Evolutionary conservation across 2,113 vertebrate genomes (phyloP).

Genomic region (Picathartes gymnocephalus): DNA sequence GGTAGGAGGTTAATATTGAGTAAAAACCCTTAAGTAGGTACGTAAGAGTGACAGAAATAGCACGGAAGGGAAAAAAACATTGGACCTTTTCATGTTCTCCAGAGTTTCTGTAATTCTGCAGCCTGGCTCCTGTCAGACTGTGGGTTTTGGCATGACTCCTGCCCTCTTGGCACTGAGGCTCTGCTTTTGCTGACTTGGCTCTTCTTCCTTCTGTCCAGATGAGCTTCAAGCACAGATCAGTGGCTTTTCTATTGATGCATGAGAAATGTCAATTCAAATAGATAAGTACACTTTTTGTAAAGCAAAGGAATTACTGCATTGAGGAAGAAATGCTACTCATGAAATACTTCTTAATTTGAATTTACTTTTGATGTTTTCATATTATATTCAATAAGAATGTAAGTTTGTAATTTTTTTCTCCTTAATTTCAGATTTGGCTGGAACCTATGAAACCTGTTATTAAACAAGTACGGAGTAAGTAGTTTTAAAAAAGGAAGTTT

Average conservation of each 20-base stretch:
- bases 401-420: slow-evolving; percentile 11
- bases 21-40: not conserved
- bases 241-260: not conserved
- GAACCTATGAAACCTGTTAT: slow-evolving; percentile 87
- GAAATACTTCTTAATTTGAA: not conserved
- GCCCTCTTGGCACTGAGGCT: not conserved
- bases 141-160: not conserved
- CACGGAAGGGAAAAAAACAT: not conserved
- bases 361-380: not conserved
- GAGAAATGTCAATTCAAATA: not conserved
- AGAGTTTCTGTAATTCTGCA: not conserved
- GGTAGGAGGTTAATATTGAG: not conserved
- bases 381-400: not conserved
- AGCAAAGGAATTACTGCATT: not conserved
- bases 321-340: not conserved
- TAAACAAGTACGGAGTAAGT: slow-evolving; percentile 94
- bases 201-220: not conserved
- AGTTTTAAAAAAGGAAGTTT: slow-evolving; percentile 24
- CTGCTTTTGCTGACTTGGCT: not conserved
- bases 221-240: not conserved
- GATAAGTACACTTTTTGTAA: not conserved
- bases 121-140: not conserved
- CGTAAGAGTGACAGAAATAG: not conserved
- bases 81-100: not conserved
- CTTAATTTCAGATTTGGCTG: slow-evolving; percentile 87